Percentiles rank a stretch among this genome's conserved stretches.
Evolutionary conservation across 2,888 invertebrate species (phyloP).

Genomic region (Crioceris asparagi): DNA sequence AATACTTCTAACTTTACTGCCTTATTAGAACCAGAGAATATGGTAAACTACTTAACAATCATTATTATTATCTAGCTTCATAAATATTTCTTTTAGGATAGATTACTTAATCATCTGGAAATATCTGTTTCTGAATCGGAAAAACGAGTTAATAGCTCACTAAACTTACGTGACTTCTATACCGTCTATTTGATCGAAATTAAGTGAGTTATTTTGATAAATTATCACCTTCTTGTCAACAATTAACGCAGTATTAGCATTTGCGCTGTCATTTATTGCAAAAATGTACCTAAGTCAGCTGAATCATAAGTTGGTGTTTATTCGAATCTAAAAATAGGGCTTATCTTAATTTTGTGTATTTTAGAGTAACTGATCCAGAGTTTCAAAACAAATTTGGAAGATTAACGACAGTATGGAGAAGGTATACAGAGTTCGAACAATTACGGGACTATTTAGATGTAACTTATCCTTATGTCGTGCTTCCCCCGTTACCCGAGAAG

Average conservation of each 20-base stretch:
- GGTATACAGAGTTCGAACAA: conserved; percentile 79
- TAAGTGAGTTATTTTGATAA: conserved; percentile 62
- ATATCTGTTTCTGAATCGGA: conserved; percentile 68
- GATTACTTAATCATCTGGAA: conserved; percentile 58
- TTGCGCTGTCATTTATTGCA: not conserved
- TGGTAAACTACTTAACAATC: too few relatives aligned
- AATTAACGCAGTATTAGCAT: too few relatives aligned
- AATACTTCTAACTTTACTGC: too few relatives aligned
- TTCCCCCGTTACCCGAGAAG: conserved; percentile 77
- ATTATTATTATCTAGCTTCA: too few relatives aligned
- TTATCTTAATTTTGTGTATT: conserved; percentile 20
- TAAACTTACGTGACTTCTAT: conserved; percentile 65
- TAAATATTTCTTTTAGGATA: conserved; percentile 41
- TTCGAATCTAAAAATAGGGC: not conserved
- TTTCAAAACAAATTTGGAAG: conserved; percentile 47
- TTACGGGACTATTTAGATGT: conserved; percentile 65
- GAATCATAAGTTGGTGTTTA: too few relatives aligned
- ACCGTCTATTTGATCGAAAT: conserved; percentile 70
- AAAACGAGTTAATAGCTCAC: conserved; percentile 61
- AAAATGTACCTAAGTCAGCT: not conserved
- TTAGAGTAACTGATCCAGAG: conserved; percentile 54
- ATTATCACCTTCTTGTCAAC: too few relatives aligned
- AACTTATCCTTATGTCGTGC: conserved; percentile 67
- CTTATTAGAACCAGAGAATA: too few relatives aligned
- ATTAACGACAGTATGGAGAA: conserved; percentile 61